Base-by-base conservation (phyloP, 1,140 invertebrate species). In the Tenebrio molitor region DNA sequence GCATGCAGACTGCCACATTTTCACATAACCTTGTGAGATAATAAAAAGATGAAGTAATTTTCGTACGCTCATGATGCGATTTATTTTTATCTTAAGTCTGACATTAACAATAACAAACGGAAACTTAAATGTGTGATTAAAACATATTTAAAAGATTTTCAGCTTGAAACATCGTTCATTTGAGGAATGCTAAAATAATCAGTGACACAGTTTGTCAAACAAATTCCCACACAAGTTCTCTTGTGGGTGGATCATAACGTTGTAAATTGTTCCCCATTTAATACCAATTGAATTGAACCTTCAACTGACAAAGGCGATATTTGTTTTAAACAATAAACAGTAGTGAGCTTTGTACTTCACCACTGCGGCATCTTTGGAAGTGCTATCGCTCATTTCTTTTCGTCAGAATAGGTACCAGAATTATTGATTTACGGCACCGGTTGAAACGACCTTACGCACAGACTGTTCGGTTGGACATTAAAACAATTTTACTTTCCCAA, bases 221-320 rank as follows among this genome's bases (percentile, higher is more conserved):
- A 29, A 29, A 29, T 50, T 50, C 7, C 17, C 44, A 50, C 44
- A 50, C 44, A n/a, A 23, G 21, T 7, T 21, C 14, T 16, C 42
- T 46, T 17, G 42, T 46, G 42, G 42, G 42, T 46, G 42, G 16
- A 29, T 19, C 12, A 41, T n/a, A 41, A 41, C 12, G 36, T n/a
- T n/a, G n/a, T 14, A 41, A 41, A 41, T 41, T 41, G 12, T 41
- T 4, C 10, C 10, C 29, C 10, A 33, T 33, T 41, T 41, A 41
- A 41, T n/a, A 2, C n/a, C 2, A 7, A 41, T n/a, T 50, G 4
- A 21, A 6, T 16, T 10, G 19, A 17, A 46, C 42, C 14, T 46
- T 46, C 39, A 42, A 42, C 41, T 42, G 17, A 23, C 17, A 21
- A 21, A 50, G 19, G 19, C 6, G 1, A 19, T 10, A 21, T 8